phyloP scores from a whole-genome alignment of 2,113 vertebrate genomes.

The Sminthopsis crassicaudata region DNA sequence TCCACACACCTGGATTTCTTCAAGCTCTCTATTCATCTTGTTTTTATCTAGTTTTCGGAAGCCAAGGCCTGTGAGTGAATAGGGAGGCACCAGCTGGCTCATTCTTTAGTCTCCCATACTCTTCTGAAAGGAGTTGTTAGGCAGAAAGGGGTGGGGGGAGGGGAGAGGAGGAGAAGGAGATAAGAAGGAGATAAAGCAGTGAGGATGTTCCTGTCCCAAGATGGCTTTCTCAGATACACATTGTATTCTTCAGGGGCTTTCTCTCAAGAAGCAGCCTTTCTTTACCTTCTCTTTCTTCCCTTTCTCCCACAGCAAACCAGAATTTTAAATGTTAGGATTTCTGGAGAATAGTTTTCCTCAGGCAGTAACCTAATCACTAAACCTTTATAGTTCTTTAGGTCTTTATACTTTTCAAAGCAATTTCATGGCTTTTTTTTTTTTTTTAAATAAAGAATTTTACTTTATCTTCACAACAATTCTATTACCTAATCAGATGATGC shows the following conservation, averaged over 20 bases:
- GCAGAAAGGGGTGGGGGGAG: slow-evolving; percentile 14
- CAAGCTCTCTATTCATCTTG: background rate
- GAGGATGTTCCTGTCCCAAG: background rate
- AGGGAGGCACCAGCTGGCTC: background rate
- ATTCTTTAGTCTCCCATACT: background rate
- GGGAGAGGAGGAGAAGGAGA: no score
- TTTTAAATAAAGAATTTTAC: background rate
- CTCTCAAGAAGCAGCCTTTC: rapidly evolving
- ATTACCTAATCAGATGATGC: no score
- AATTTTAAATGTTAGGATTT: background rate
- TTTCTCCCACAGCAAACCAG: background rate
- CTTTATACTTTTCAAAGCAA: background rate
- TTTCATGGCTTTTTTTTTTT: background rate
- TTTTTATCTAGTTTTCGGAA: background rate
- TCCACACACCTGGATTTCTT: background rate
- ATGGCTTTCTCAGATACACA: background rate
- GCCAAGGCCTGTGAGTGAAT: background rate
- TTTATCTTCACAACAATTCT: background rate
- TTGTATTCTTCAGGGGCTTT: background rate
- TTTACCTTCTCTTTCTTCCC: rapidly evolving
- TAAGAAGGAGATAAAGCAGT: no score
- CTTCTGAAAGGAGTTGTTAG: background rate
- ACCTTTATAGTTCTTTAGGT: background rate
- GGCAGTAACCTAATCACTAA: background rate
- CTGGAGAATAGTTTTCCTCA: background rate